A percentile compares a stretch with the other conserved stretches of the same genome.
These are phyloP conservation scores for Yponomeuta sedellus DNA, from an alignment of 2,888 invertebrate genomes.

Conservation along the genomic window DNA sequence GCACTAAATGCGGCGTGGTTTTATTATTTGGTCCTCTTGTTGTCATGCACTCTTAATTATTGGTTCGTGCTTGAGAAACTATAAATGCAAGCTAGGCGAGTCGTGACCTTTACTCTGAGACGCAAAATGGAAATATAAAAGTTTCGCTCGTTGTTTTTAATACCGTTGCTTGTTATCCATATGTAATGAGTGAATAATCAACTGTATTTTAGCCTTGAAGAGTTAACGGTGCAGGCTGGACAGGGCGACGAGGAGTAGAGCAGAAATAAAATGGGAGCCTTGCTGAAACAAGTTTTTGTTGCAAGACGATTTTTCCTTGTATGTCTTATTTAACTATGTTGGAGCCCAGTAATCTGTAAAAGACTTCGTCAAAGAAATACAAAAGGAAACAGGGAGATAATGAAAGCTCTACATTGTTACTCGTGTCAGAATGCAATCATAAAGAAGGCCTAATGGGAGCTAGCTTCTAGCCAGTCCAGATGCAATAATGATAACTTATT, in stretches of 20 bases:
- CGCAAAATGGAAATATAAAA: neutral
- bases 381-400: neutral
- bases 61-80: conserved; percentile 39
- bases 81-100: neutral
- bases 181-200: conserved; percentile 9
- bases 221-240: conserved; percentile 5
- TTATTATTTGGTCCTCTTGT: conserved; percentile 44
- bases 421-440: neutral
- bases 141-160: neutral
- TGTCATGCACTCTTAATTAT: conserved; percentile 59
- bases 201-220: neutral
- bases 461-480: neutral
- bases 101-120: conserved; percentile 9
- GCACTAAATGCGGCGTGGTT: conserved; percentile 42
- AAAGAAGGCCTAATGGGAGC: neutral
- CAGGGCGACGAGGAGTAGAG: neutral
- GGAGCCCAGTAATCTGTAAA: neutral
- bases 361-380: neutral
- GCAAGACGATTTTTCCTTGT: neutral
- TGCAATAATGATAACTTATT: conserved; percentile 6
- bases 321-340: neutral
- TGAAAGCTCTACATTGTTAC: neutral
- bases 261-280: neutral
- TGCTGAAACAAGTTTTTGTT: neutral
- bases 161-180: neutral